Evolutionary conservation across 2,888 invertebrate genomes (phyloP).

Genomic region (Plebejus argus): DNA sequence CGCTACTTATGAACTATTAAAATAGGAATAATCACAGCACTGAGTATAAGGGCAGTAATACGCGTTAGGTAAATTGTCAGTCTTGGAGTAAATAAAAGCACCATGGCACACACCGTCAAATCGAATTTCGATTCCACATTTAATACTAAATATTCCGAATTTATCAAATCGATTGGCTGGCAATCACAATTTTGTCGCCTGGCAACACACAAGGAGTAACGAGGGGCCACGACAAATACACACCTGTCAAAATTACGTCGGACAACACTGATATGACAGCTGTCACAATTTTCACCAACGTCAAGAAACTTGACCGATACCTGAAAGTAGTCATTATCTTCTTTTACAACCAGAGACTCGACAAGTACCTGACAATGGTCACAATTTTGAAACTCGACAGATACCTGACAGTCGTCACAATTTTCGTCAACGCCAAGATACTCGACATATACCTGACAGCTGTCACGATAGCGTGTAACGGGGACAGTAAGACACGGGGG

Average conservation of each 20-base stretch:
- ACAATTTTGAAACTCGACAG: not conserved
- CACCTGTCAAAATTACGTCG: not conserved
- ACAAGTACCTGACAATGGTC: not conserved
- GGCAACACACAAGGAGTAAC: constrained; percentile 3
- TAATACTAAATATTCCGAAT: constrained; percentile 25
- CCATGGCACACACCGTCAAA: constrained; percentile 1
- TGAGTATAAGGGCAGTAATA: constrained; percentile 36
- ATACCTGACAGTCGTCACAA: not conserved
- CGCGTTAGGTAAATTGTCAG: constrained; percentile 59
- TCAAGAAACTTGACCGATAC: not conserved
- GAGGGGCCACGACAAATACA: not conserved
- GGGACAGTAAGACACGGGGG: constrained; percentile 35
- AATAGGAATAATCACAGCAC: constrained; percentile 20
- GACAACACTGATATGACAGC: not conserved
- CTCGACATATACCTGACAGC: not conserved
- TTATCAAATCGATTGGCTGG: not conserved
- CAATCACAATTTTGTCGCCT: constrained; percentile 16
- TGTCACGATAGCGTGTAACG: not conserved
- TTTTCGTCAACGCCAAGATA: not conserved
- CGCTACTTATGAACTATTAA: constrained; percentile 9
- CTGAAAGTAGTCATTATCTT: not conserved
- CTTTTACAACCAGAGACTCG: not conserved
- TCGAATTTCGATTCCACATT: constrained; percentile 42
- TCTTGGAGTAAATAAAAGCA: constrained; percentile 52
- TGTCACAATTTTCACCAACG: not conserved